These are phyloP conservation scores for Cabera pusaria DNA, from an alignment of 2,888 invertebrate species.

Conservation along the genomic window DNA sequence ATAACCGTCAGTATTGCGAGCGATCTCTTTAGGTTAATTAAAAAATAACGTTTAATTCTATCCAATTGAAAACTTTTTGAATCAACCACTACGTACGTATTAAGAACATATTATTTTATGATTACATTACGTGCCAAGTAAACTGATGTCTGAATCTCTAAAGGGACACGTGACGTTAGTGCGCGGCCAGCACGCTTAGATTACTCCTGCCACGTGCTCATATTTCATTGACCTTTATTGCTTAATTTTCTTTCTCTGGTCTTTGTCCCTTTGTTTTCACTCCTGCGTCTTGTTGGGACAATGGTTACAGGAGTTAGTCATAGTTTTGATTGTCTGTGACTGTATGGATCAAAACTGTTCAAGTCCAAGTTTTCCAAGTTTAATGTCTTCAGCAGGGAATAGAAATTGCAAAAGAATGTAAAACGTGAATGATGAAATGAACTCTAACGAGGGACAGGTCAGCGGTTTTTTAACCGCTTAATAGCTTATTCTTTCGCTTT, in stretches of 20 bases:
- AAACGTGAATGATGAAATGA: too few species aligned
- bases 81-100: constrained; percentile 1
- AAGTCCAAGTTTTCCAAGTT: too few species aligned
- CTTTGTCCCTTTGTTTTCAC: constrained; percentile 46
- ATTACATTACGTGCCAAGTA: constrained; percentile 47
- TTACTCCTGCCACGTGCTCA: constrained; percentile 46
- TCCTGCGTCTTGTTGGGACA: constrained; percentile 30
- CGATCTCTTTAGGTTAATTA: too few species aligned
- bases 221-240: constrained; percentile 53
- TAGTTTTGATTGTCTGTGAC: constrained; percentile 2
- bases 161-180: constrained; percentile 40
- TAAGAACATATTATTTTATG: too few species aligned
- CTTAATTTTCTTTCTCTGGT: constrained; percentile 37
- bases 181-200: constrained; percentile 24
- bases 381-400: too few species aligned
- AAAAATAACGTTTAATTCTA: too few species aligned
- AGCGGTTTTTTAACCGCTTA: too few species aligned
- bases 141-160: constrained; percentile 27
- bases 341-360: too few species aligned
- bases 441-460: too few species aligned
- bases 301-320: constrained; percentile 8
- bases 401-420: too few species aligned
- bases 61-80: constrained; percentile 5
- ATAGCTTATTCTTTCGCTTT: too few species aligned
- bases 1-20: too few species aligned